Conservation (phyloP, 2,797 vertebrate genomes). For the Taeniopygia guttata region DNA sequence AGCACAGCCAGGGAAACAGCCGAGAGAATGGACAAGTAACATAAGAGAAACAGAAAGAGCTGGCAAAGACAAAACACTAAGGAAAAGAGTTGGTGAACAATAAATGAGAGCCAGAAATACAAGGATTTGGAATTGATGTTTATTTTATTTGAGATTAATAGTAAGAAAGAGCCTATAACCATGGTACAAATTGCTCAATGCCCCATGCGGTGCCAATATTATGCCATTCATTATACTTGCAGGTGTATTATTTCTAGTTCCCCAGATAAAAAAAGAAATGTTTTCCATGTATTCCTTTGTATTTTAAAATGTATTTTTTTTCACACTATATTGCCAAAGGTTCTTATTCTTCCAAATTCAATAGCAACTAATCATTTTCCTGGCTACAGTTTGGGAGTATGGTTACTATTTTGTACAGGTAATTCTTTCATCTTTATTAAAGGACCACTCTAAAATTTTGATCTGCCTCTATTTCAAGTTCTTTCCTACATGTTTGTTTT, state of each 20-base stretch:
- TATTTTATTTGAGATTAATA: constrained; percentile 77
- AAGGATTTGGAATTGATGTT: constrained; percentile 59
- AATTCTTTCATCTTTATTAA: constrained; percentile 54
- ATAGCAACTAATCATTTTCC: constrained; percentile 71
- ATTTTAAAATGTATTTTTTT: constrained; percentile 75
- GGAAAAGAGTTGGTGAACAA: constrained; percentile 61
- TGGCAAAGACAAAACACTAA: constrained; percentile 46
- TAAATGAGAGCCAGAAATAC: constrained; percentile 64
- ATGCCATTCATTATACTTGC: constrained; percentile 74
- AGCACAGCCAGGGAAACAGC: constrained; percentile 23
- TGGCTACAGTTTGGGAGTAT: constrained; percentile 44
- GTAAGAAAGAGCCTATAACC: constrained; percentile 68
- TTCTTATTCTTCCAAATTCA: constrained; percentile 67
- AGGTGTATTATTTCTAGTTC: constrained; percentile 80
- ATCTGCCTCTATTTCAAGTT: constrained; percentile 50
- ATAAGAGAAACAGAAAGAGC: constrained; percentile 54
- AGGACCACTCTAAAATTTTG: constrained; percentile 46
- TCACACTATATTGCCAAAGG: constrained; percentile 60
- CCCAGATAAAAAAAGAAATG: constrained; percentile 67
- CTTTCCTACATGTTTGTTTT: constrained; percentile 66
- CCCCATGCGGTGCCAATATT: constrained; percentile 69
- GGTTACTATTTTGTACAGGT: constrained; percentile 52
- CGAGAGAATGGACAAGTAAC: constrained; percentile 33
- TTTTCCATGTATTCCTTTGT: constrained; percentile 70
- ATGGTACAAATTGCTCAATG: constrained; percentile 68